These are phyloP conservation scores for Timema podura DNA, from an alignment of 2,888 invertebrate genomes.

Conservation along the genomic window DNA sequence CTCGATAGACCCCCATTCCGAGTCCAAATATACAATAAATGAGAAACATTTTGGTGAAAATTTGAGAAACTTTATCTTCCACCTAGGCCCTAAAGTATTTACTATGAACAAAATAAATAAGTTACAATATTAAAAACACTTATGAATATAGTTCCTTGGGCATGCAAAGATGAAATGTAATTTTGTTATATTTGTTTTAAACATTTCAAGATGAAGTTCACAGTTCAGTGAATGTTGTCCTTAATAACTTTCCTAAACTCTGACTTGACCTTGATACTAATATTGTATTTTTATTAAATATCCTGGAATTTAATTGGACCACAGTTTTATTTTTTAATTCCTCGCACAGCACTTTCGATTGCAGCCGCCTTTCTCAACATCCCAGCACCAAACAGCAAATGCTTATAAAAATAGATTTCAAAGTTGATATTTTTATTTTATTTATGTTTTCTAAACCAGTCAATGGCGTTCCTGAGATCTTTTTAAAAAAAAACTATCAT, in stretches of 20 bases:
- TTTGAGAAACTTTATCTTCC: constrained; percentile 25
- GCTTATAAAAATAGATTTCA: constrained; percentile 31
- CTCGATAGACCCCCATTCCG: too few species aligned
- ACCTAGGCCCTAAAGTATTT: constrained; percentile 30
- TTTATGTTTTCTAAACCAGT: constrained; percentile 22
- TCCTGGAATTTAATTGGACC: constrained; percentile 28
- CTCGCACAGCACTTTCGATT: constrained; percentile 23
- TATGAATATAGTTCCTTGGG: constrained; percentile 20
- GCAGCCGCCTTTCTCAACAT: constrained; percentile 19
- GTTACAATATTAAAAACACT: constrained; percentile 26
- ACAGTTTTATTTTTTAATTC: constrained; percentile 22
- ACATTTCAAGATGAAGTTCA: too few species aligned
- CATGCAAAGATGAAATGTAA: constrained; percentile 17
- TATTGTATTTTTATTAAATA: not conserved
- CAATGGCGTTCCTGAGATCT: constrained; percentile 32
- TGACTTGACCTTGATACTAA: too few species aligned
- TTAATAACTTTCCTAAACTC: too few species aligned
- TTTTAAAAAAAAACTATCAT: constrained; percentile 28
- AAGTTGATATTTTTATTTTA: constrained; percentile 20
- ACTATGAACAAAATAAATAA: constrained; percentile 32
- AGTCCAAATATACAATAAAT: constrained; percentile 26
- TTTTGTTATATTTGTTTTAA: too few species aligned
- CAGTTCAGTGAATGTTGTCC: too few species aligned
- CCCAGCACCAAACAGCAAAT: constrained; percentile 30
- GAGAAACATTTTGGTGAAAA: constrained; percentile 25